phyloP scores from a whole-genome alignment of 2,888 invertebrate genomes.

The Coelogynopora nodosa region DNA sequence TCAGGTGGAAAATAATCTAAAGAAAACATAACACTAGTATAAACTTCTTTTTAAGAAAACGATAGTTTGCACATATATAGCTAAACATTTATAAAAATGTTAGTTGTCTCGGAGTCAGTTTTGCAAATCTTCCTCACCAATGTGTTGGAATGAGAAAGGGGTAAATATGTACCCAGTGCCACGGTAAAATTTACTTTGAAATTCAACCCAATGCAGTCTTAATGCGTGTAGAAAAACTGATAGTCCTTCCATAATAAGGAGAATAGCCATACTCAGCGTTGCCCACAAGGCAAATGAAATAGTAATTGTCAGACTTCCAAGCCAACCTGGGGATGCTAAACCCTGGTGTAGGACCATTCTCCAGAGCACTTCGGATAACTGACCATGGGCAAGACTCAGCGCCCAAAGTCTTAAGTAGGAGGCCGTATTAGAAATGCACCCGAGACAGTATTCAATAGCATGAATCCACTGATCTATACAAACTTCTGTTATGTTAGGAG shows the following conservation, averaged over 20 bases:
- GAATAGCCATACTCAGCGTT: constrained; percentile 82
- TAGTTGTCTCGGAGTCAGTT: too few species aligned
- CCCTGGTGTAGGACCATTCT: constrained; percentile 74
- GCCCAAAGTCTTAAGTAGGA: constrained; percentile 98
- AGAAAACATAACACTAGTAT: too few species aligned
- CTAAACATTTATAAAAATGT: too few species aligned
- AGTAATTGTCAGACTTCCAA: constrained; percentile 69
- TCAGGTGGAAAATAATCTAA: too few species aligned
- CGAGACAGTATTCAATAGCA: constrained; percentile 95
- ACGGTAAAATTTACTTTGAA: constrained; percentile 93
- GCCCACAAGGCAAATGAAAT: constrained; percentile 88
- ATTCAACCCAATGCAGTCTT: constrained; percentile 97
- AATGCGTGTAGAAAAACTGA: constrained; percentile 97
- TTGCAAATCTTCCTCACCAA: too few species aligned
- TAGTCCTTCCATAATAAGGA: constrained; percentile 96
- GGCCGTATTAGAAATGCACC: constrained; percentile 95
- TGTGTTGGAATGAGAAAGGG: too few species aligned
- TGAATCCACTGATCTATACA: constrained; percentile 92
- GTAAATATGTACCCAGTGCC: constrained; percentile 85
- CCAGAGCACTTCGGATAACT: constrained; percentile 83
- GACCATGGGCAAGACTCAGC: constrained; percentile 92
- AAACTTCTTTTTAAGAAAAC: too few species aligned
- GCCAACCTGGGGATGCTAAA: constrained; percentile 68
- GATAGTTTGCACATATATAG: too few species aligned
- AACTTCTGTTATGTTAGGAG: constrained; percentile 77